These are phyloP conservation scores for Rhombomys opimus DNA, from an alignment of 2,113 vertebrate species.

Conservation along the genomic window DNA sequence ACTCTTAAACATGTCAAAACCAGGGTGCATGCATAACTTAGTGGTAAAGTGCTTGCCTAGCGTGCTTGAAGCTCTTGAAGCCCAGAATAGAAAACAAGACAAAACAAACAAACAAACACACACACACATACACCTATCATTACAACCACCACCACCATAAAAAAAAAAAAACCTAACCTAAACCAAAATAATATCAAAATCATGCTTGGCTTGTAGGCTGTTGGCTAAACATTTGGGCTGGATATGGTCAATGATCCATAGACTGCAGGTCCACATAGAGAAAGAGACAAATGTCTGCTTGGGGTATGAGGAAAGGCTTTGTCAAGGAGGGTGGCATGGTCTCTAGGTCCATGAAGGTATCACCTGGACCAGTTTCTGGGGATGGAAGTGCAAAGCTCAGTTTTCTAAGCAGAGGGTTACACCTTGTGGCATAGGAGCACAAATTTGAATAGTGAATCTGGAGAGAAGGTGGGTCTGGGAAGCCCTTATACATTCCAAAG, in stretches of 20 bases:
- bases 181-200: not conserved
- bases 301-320: not conserved
- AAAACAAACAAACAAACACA: not conserved
- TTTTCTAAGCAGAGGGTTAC: not conserved
- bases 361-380: not conserved
- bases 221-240: not conserved
- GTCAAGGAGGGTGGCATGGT: not conserved
- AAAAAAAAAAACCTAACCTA: too few species aligned
- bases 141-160: not conserved
- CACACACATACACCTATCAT: not conserved
- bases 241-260: not conserved
- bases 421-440: not conserved
- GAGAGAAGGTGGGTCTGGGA: not conserved
- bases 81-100: not conserved
- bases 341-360: not conserved
- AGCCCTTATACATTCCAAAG: not conserved
- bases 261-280: not conserved
- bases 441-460: not conserved
- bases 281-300: not conserved
- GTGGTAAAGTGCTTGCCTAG: not conserved
- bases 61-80: not conserved
- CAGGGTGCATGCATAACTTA: not conserved
- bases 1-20: constrained; percentile 3
- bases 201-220: not conserved
- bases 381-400: not conserved